Conservation (phyloP, 2,797 vertebrate species). For the Scleropages formosus region DNA sequence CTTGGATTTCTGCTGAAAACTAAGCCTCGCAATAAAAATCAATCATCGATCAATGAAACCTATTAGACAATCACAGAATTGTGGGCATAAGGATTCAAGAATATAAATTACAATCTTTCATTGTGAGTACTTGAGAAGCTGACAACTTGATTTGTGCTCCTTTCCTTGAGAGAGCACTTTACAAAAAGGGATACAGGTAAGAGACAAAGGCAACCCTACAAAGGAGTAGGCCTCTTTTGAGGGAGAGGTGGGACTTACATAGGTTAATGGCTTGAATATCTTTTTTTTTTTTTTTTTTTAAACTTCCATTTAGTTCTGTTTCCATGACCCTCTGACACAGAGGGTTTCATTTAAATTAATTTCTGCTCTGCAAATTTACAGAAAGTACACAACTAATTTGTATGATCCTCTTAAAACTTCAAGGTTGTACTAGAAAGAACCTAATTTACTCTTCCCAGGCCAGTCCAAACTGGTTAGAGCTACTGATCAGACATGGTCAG, state of each 20-base stretch:
- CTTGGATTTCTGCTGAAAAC: not conserved
- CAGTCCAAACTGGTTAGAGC: not conserved
- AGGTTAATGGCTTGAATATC: no score
- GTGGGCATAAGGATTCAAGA: not conserved
- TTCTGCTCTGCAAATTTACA: not conserved
- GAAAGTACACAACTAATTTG: not conserved
- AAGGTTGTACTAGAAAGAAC: not conserved
- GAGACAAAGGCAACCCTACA: no score
- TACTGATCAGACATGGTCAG: not conserved
- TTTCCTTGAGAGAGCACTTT: not conserved
- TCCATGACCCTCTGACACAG: not conserved
- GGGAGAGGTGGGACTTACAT: no score
- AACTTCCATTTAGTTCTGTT: not conserved
- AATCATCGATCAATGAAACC: not conserved
- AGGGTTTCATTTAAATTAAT: constrained; percentile 5
- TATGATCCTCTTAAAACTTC: not conserved
- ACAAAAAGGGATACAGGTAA: not conserved
- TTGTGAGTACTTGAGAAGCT: not conserved
- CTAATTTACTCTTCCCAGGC: not conserved
- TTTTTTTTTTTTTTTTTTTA: no score
- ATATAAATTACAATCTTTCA: not conserved
- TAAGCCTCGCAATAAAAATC: not conserved
- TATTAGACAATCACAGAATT: not conserved
- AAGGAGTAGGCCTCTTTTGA: no score
- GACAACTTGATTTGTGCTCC: not conserved